Evolutionary conservation across 2,113 vertebrate genomes (phyloP).

Genomic region (Zingel zingel): DNA sequence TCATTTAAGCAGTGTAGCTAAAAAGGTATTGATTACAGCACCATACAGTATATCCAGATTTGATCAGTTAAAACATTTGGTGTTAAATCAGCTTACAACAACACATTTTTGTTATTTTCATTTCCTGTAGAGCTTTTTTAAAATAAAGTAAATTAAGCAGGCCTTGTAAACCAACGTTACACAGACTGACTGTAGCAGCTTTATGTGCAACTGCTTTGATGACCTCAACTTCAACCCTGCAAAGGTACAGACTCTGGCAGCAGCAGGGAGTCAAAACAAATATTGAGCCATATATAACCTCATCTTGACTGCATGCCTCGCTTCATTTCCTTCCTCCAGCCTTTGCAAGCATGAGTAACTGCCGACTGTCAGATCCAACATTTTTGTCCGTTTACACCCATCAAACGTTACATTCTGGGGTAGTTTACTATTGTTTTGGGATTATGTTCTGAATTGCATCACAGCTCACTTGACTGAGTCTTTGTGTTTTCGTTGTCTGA

Average conservation of each 20-base stretch:
- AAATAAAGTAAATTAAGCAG: not conserved
- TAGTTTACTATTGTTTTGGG: not conserved
- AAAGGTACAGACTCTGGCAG: slow-evolving; percentile 26
- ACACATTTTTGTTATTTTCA: not conserved
- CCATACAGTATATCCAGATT: not conserved
- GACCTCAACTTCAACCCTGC: slow-evolving; percentile 40
- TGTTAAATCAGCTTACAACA: not conserved
- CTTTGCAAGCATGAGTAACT: slow-evolving; percentile 18
- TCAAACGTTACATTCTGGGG: slow-evolving; percentile 11
- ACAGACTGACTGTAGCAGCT: slow-evolving; percentile 5
- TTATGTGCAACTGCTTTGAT: slow-evolving; percentile 22
- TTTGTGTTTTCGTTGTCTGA: not conserved
- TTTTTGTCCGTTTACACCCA: not conserved
- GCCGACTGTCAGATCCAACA: slow-evolving; percentile 23
- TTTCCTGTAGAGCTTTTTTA: not conserved
- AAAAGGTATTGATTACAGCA: not conserved
- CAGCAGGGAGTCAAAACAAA: slow-evolving; percentile 32
- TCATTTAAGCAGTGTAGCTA: no score
- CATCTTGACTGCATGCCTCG: slow-evolving; percentile 9
- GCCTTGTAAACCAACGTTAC: slow-evolving; percentile 4
- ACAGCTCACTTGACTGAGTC: not conserved
- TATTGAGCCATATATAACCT: slow-evolving; percentile 33
- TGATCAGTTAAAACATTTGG: slow-evolving; percentile 8
- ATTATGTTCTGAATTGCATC: slow-evolving; percentile 17
- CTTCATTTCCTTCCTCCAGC: not conserved